These are phyloP conservation scores for Tinea pellionella DNA, from an alignment of 2,888 invertebrate species.

Conservation along the genomic window DNA sequence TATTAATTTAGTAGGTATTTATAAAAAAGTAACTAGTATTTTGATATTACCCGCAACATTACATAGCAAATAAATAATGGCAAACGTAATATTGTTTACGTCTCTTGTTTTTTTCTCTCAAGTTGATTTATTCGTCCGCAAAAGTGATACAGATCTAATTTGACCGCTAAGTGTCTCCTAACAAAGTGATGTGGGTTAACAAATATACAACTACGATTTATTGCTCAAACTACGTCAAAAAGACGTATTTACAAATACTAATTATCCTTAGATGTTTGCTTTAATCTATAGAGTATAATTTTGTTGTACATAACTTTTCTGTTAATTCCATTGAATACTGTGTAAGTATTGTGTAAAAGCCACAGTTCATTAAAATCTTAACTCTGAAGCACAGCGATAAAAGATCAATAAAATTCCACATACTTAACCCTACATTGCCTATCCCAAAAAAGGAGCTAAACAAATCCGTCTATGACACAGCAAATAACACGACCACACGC, in stretches of 20 bases:
- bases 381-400: neutral
- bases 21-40: too few relatives aligned
- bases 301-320: too few relatives aligned
- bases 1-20: too few relatives aligned
- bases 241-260: neutral
- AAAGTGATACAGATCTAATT: slow-evolving; percentile 17
- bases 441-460: neutral
- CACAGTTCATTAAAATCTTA: neutral
- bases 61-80: slow-evolving; percentile 23
- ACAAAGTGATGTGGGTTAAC: slow-evolving; percentile 2
- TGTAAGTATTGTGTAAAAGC: too few relatives aligned
- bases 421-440: too few relatives aligned
- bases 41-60: neutral
- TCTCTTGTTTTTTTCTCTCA: slow-evolving; percentile 32
- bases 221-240: neutral
- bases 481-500: neutral
- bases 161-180: slow-evolving; percentile 7
- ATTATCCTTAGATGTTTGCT: too few relatives aligned
- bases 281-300: too few relatives aligned
- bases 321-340: too few relatives aligned
- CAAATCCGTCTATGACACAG: slow-evolving; percentile 1
- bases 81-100: slow-evolving; percentile 34
- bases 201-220: neutral
- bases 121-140: slow-evolving; percentile 31
- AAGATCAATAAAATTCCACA: too few relatives aligned